Conservation (phyloP, 2,888 invertebrate species). For the Megaustenia siamemsis region DNA sequence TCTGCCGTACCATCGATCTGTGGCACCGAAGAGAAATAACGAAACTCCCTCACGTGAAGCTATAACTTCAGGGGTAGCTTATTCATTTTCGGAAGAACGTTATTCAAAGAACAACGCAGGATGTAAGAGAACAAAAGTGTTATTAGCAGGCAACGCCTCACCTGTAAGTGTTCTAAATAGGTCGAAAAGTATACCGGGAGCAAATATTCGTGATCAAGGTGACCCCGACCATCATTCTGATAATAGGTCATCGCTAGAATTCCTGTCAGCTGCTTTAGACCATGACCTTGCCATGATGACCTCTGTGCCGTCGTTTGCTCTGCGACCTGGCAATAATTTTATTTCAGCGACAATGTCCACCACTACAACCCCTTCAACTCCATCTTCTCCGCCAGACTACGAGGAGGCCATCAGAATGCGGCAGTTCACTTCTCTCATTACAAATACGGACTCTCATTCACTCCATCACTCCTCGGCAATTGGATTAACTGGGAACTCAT, state of each 20-base stretch:
- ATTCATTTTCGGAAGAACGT: background rate
- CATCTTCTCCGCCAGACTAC: constrained; percentile 48
- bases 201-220: background rate
- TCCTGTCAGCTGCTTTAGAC: background rate
- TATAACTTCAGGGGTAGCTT: background rate
- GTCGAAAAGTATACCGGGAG: constrained; percentile 10
- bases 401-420: constrained; percentile 52
- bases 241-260: background rate
- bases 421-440: background rate
- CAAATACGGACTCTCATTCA: background rate
- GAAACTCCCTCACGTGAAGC: background rate
- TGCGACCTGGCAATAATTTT: background rate
- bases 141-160: background rate
- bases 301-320: background rate
- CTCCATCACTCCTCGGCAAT: constrained; percentile 32
- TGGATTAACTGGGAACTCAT: constrained; percentile 35
- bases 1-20: constrained; percentile 6
- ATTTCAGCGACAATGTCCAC: background rate
- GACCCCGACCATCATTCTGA: background rate
- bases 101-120: background rate
- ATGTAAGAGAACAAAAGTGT: background rate
- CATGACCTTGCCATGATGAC: background rate
- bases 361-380: background rate
- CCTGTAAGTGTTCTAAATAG: background rate
- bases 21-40: background rate